Evolutionary conservation across 2,888 invertebrate species (phyloP).

Genomic region (Sussaba pulchella): DNA sequence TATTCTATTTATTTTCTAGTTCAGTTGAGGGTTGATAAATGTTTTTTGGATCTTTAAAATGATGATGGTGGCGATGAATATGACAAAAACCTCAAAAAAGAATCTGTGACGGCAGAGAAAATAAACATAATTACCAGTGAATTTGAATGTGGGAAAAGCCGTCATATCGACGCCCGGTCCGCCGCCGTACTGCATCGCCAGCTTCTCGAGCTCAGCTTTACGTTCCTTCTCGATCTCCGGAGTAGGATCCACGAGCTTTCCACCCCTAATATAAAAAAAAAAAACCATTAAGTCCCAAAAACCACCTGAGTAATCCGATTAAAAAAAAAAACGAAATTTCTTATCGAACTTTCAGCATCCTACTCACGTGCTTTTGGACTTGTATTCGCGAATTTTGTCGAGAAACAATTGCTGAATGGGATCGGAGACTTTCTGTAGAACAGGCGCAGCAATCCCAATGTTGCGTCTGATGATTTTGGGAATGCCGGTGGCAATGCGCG

Average conservation of each 20-base stretch:
- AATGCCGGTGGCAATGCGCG: conserved; percentile 70
- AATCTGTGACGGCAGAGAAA: not conserved
- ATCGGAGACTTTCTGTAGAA: conserved; percentile 90
- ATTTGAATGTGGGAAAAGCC: conserved; percentile 94
- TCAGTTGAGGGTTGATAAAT: too few relatives aligned
- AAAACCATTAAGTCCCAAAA: conserved; percentile 39
- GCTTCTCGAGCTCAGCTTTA: conserved; percentile 92
- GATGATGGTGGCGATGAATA: not conserved
- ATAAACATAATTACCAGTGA: conserved; percentile 85
- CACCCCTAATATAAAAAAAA: conserved; percentile 87
- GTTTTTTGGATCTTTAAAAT: too few relatives aligned
- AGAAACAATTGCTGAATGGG: conserved; percentile 97
- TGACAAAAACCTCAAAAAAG: too few relatives aligned
- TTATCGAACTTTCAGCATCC: not conserved
- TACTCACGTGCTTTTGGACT: conserved; percentile 93
- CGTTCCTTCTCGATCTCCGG: conserved; percentile 91
- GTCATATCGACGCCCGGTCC: conserved; percentile 93
- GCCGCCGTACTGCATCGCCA: conserved; percentile 91
- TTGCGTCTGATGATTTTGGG: conserved; percentile 86
- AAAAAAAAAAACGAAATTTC: conserved; percentile 2
- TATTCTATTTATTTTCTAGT: too few relatives aligned
- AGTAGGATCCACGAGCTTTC: conserved; percentile 93
- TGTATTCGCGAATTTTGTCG: conserved; percentile 96
- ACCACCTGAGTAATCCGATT: too few relatives aligned
- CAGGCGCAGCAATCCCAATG: conserved; percentile 90